phyloP scores from a whole-genome alignment of 2,113 vertebrate genomes.

The Cervus canadensis region DNA sequence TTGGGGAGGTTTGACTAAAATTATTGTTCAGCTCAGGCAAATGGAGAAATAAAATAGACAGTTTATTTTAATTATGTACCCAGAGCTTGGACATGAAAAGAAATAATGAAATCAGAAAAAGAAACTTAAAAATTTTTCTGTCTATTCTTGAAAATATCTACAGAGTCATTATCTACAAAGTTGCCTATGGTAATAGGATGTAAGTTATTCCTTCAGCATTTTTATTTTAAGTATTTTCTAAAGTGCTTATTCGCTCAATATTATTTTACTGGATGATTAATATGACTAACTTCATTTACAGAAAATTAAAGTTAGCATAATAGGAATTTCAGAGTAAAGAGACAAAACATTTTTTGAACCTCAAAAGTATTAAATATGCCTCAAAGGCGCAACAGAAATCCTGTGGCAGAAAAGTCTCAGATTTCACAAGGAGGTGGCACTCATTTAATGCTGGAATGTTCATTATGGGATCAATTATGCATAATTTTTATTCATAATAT shows the following conservation, averaged over 20 bases:
- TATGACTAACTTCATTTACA: neutral
- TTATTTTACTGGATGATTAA: neutral
- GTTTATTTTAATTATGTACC: neutral
- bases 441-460: neutral
- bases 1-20: neutral
- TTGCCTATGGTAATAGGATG: neutral
- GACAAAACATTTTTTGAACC: neutral
- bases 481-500: neutral
- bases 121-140: neutral
- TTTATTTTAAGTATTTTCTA: neutral
- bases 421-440: neutral
- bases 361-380: neutral
- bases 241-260: neutral
- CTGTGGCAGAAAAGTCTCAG: neutral
- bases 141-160: neutral
- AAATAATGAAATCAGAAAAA: neutral
- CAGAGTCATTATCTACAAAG: neutral
- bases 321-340: neutral
- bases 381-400: neutral
- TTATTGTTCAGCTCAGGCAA: neutral
- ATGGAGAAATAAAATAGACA: neutral
- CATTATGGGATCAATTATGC: neutral
- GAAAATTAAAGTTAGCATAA: neutral
- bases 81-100: neutral
- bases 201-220: neutral